Conservation (phyloP, 2,113 vertebrate genomes). For the Phaetusa simplex region DNA sequence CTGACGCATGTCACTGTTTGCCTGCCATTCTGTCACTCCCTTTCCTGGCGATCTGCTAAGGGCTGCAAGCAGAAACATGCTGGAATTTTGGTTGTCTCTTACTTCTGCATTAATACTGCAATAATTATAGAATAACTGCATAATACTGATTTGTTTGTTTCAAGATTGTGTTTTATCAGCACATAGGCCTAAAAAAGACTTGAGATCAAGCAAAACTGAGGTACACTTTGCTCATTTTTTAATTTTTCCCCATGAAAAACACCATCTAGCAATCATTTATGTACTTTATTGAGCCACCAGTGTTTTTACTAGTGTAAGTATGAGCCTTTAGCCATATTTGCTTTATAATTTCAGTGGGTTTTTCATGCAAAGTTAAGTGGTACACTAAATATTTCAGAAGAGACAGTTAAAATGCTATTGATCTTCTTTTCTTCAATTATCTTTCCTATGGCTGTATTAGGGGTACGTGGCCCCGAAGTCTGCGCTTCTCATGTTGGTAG, state of each 20-base stretch:
- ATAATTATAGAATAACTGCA: neutral
- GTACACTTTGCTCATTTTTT: neutral
- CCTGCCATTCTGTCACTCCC: neutral
- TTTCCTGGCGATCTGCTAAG: neutral
- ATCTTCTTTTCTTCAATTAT: neutral
- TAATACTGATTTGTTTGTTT: neutral
- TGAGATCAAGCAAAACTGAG: neutral
- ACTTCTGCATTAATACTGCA: neutral
- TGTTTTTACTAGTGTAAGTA: neutral
- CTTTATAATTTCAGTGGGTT: neutral
- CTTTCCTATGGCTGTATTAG: neutral
- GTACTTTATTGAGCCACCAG: neutral
- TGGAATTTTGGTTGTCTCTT: neutral
- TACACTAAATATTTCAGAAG: neutral
- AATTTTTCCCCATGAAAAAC: neutral
- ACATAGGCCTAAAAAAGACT: neutral
- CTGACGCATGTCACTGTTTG: neutral
- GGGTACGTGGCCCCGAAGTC: too few relatives aligned
- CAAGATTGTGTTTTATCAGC: neutral
- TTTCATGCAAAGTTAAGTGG: neutral
- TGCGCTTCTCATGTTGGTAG: neutral
- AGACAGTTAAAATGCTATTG: neutral
- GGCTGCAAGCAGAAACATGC: neutral
- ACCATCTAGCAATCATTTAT: neutral
- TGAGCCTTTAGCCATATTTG: accelerated